Base-by-base conservation (phyloP, 2,797 vertebrate genomes). In the Emys orbicularis region DNA sequence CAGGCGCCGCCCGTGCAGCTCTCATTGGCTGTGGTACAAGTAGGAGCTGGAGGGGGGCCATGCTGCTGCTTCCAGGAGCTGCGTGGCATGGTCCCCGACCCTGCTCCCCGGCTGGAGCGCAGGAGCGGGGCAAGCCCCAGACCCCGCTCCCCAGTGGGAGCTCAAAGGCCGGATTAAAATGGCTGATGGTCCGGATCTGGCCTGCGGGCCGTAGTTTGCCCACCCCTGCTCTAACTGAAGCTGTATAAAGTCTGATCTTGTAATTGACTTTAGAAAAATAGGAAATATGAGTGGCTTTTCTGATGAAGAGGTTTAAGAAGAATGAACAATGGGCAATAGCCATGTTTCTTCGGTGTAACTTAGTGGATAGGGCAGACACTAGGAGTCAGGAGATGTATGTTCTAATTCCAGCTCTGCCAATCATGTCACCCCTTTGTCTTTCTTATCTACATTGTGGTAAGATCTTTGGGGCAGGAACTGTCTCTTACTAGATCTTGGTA, bases 251-350 rank as follows among this genome's bases (percentile, higher is more conserved):
- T 49, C 52, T 7, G 27, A 27, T 49, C n/a, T 7, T 37, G 49
- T 21, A 9, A 44, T 68, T 61, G 9, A 0, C 25, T 13, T 37
- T 5, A 0, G 0, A 10, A 15, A 4, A 18, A 29, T 8, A 25
- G 47, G 57, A 90, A 94, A 85, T 8, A 41, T 27, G 68, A 37
- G 52, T 0, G 29, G 19, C 25, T 56, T 56, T 54, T 27, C 6
- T 25, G n/a, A 72, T 9, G 18, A 72, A 37, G 65, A 68, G 11
- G 12, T 74, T 72, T 56, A 21, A 11, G 81, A 79, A 94, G 77
- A 53, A 82, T 59, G 59, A 81, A 44, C 0, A 7, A 68, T 44
- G 50, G 27, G 23, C 16, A 8, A 77, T 57, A 50, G 29, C 37
- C 21, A 47, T 37, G 84, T 59, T 54, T 12, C 12, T 16, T 19